These are phyloP conservation scores for Lichenostomus cassidix DNA, from an alignment of 2,113 vertebrate genomes.

Conservation along the genomic window DNA sequence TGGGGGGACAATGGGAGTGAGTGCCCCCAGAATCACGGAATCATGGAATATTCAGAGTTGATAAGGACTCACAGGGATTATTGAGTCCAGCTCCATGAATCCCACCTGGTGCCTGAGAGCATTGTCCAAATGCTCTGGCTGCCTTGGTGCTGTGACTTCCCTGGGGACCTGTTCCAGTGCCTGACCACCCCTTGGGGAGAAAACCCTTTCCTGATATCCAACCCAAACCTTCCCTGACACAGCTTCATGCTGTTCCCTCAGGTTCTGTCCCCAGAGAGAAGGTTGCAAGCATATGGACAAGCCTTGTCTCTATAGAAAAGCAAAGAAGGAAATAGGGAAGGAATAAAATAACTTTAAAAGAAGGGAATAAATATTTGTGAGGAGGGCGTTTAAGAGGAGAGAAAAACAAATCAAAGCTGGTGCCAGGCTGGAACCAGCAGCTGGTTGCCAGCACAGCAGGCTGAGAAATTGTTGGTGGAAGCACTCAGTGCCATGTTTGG, in stretches of 20 bases:
- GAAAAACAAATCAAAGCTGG: conserved; percentile 2
- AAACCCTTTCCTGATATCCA: neutral
- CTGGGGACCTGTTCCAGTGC: neutral
- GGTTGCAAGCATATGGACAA: neutral
- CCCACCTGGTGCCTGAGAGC: neutral
- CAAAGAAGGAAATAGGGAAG: neutral
- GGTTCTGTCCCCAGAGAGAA: neutral
- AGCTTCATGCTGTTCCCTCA: neutral
- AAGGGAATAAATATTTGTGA: neutral
- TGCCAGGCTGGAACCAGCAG: conserved; percentile 7
- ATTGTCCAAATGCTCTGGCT: neutral
- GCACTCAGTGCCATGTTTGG: neutral
- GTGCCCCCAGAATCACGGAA: neutral
- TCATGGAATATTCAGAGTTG: neutral
- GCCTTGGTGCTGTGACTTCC: neutral
- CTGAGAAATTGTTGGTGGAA: conserved; percentile 1
- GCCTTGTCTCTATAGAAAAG: neutral
- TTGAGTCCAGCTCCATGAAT: neutral
- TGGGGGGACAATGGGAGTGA: neutral
- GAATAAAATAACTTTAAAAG: neutral
- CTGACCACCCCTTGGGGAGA: too few species aligned
- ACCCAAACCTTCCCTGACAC: neutral
- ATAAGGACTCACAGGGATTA: too few species aligned
- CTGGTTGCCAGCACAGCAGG: conserved; percentile 7
- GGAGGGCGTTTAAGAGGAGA: neutral